Base-by-base conservation (phyloP, 2,113 vertebrate species). In the Cyphomyrus plagiostoma region DNA sequence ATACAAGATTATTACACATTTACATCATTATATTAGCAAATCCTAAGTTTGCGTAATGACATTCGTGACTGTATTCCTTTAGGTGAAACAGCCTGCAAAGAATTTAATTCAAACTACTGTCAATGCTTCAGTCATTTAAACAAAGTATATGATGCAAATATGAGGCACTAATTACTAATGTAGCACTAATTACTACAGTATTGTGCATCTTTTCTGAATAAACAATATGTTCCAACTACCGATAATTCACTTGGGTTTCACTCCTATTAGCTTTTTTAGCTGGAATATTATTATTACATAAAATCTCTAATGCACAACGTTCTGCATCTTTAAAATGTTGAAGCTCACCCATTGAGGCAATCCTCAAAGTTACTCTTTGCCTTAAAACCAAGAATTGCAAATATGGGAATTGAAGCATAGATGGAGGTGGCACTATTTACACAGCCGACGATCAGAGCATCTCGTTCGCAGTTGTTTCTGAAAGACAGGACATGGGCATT, bases 331-430 rank as follows among this genome's bases (percentile, higher is more conserved):
- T n/a, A 86, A 4, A 85, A 26, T 35, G 39, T 4, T 85, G 77
- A 30, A 10, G 92, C 95, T 89, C 91, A 98, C 98, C 94, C 91
- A 62, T 96, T 89, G 90, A 95, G 19, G 92, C 98, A 99, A 39
- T 91, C 90, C 91, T 95, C 94, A 0, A 93, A 96, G 90, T 89
- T 93, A 0, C 45, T 94, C 15, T 89, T 97, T 1, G 98, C 98
- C 93, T 99, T 99, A 92, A 99, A 99, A 0, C 98, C 98, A 94
- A 99, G 91, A 91, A 99, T 95, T 53, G 97, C 95, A 92, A 99
- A 99, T 66, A 99, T 92, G 0, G 97, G 93, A 13, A 99, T 95
- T 91, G 98, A 97, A 5, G 96, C 97, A 0, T 97, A 99, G 66
- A 99, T 91, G 2, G 98, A 99, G 0, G 98, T 99, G 56, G 95